These are phyloP conservation scores for Origma solitaria DNA, from an alignment of 2,113 vertebrate species.

Conservation along the genomic window DNA sequence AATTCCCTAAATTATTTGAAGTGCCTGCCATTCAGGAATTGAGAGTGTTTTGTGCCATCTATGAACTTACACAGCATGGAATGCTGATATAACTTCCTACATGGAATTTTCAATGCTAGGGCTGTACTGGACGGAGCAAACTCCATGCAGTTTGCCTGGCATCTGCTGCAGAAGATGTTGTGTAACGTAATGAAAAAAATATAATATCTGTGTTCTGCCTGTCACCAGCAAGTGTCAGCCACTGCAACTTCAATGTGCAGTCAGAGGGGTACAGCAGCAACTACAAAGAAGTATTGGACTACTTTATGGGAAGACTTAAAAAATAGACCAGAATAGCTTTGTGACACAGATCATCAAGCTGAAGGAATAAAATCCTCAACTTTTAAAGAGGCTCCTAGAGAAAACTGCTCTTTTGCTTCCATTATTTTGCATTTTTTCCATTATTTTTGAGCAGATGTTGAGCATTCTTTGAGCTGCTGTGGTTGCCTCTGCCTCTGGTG, in stretches of 20 bases:
- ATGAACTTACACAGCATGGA: not conserved
- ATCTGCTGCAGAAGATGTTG: not conserved
- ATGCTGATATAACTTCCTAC: not conserved
- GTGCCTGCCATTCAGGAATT: not conserved
- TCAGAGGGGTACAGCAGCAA: not conserved
- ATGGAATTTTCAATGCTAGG: not conserved
- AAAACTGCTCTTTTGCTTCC: not conserved
- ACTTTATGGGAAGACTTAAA: not conserved
- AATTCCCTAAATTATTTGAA: not conserved
- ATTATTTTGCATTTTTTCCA: not conserved
- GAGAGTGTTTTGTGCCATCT: not conserved
- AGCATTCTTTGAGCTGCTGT: not conserved
- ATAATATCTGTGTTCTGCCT: not conserved
- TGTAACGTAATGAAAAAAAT: not conserved
- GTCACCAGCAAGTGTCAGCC: conserved; percentile 6
- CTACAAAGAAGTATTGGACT: conserved; percentile 14
- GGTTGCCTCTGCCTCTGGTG: not conserved
- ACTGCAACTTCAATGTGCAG: not conserved
- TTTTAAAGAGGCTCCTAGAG: not conserved
- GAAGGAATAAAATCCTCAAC: not conserved
- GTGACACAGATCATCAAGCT: not conserved
- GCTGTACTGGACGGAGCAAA: not conserved
- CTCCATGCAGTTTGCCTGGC: not conserved
- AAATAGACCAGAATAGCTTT: not conserved
- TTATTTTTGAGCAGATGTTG: not conserved